Evolutionary conservation across 2,888 invertebrate species (phyloP).

Genomic region (Germaria angustata): DNA sequence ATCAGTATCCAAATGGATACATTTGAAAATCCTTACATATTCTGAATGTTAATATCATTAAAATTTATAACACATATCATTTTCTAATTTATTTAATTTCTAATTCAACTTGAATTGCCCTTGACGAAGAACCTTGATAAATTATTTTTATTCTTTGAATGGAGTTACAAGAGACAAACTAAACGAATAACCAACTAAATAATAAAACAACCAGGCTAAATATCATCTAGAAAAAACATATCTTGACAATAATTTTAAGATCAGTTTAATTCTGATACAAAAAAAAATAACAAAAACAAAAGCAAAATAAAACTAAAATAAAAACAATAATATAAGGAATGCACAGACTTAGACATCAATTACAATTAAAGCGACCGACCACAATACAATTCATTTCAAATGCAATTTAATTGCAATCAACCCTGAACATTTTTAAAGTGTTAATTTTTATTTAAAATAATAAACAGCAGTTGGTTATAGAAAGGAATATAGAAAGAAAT

Average conservation of each 20-base stretch:
- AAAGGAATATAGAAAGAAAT: no score
- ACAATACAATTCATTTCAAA: no score
- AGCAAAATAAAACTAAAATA: not conserved
- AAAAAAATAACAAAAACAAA: constrained; percentile 28
- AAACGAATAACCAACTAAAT: constrained; percentile 39
- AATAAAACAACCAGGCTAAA: constrained; percentile 78
- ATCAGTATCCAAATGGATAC: constrained; percentile 15
- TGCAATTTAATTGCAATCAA: no score
- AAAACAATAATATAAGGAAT: constrained; percentile 1
- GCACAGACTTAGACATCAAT: constrained; percentile 27
- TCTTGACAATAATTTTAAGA: constrained; percentile 79
- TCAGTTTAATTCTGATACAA: constrained; percentile 53
- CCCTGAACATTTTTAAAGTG: no score
- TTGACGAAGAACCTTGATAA: constrained; percentile 37
- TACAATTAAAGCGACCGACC: constrained; percentile 30
- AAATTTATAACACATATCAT: constrained; percentile 41
- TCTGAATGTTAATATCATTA: constrained; percentile 34
- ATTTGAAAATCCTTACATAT: constrained; percentile 14
- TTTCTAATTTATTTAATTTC: constrained; percentile 1
- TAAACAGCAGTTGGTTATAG: no score
- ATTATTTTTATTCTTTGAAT: constrained; percentile 18
- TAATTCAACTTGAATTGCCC: not conserved
- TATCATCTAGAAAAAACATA: constrained; percentile 80
- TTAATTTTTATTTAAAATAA: no score
- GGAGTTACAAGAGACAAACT: constrained; percentile 29